A percentile compares a stretch with the other conserved stretches of the same genome.
Conservation (phyloP, 2,113 vertebrate genomes). For the Tretioscincus oriximinensis region DNA sequence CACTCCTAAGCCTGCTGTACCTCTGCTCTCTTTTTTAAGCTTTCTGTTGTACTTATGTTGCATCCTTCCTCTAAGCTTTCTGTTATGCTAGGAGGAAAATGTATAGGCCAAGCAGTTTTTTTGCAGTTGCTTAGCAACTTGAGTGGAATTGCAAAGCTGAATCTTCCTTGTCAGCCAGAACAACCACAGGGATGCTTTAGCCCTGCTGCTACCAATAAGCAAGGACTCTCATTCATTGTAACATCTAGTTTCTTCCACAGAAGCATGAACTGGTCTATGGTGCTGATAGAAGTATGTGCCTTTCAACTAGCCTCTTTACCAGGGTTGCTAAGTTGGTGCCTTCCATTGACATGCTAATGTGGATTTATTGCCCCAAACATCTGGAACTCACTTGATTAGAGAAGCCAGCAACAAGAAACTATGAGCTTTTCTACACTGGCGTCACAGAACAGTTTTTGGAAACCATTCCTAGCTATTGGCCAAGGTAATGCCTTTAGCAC, state of each 20-base stretch:
- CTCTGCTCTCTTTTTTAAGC: neutral
- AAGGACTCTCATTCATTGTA: neutral
- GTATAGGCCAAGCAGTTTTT: neutral
- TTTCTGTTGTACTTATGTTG: neutral
- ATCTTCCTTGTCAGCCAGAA: neutral
- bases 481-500: too few relatives aligned
- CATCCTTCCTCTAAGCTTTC: neutral
- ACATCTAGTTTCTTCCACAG: neutral
- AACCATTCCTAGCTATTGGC: too few relatives aligned
- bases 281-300: neutral
- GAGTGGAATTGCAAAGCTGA: neutral
- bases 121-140: conserved; percentile 1
- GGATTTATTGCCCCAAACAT: neutral
- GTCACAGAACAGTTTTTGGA: too few relatives aligned
- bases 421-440: too few relatives aligned
- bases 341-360: too few relatives aligned
- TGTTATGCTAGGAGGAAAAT: neutral
- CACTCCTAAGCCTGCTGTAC: neutral
- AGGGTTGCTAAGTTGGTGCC: too few relatives aligned
- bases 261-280: neutral
- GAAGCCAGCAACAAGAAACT: neutral
- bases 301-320: neutral
- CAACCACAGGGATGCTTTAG: neutral
- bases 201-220: neutral
- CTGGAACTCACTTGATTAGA: neutral